Conservation (phyloP, 2,113 vertebrate species). For the Dissostichus mawsoni region DNA sequence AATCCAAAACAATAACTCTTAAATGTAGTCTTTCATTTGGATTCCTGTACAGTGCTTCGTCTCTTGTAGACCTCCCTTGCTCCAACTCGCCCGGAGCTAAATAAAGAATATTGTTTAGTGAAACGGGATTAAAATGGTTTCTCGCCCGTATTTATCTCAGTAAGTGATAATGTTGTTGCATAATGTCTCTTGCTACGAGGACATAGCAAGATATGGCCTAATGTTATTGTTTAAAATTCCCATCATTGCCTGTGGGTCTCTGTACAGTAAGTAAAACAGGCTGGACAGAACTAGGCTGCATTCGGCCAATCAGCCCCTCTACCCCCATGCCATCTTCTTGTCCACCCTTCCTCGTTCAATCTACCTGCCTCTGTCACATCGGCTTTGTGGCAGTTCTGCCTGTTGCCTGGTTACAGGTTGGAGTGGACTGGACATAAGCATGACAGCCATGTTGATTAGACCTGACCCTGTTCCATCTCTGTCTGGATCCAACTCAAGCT, state of each 20-base stretch:
- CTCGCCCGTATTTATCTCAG: constrained; percentile 42
- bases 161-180: constrained; percentile 24
- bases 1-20: not conserved
- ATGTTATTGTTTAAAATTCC: constrained; percentile 35
- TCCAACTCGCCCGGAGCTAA: constrained; percentile 24
- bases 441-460: constrained; percentile 80
- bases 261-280: constrained; percentile 18
- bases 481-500: constrained; percentile 61
- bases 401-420: constrained; percentile 79
- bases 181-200: constrained; percentile 31
- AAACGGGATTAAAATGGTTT: constrained; percentile 39
- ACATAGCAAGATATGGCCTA: constrained; percentile 44
- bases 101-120: constrained; percentile 31
- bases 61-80: constrained; percentile 2
- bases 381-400: constrained; percentile 64
- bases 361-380: constrained; percentile 78
- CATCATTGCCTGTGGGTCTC: constrained; percentile 20
- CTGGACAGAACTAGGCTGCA: constrained; percentile 59
- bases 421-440: constrained; percentile 76
- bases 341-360: constrained; percentile 53
- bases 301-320: constrained; percentile 40
- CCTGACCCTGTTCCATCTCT: constrained; percentile 72
- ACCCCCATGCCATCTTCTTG: constrained; percentile 41
- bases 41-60: constrained; percentile 29
- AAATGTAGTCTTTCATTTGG: constrained; percentile 10